Evolutionary conservation across 2,888 invertebrate species (phyloP), one percentile per base, ranked within the genome.

Genomic region (Campaea margaritaria): DNA sequence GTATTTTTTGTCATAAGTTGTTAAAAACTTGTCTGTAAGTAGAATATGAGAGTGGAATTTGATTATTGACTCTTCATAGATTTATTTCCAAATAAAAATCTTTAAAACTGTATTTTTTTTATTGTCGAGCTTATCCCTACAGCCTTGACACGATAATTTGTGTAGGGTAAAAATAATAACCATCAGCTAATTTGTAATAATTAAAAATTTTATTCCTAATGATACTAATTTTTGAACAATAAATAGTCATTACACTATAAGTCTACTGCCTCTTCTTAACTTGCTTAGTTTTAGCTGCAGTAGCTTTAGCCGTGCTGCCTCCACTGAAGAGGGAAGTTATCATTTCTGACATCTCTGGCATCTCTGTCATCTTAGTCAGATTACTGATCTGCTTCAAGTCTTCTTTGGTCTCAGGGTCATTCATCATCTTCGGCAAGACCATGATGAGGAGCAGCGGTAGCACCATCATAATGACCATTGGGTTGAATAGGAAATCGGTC

Each of bases 381-480:
- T 95, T 96, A 79, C 96, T 96, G 48, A 97, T 94, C 81, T 98
- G 98, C 87, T 99, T 97, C 93, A 98, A 95, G 89, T 98, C 98
- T 88, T 98, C 98, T 81, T 98, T 97, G 1, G 99, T 97, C 85
- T 99, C 99, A 4, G 99, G 99, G 88, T 99, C 99, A 80, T 98
- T 99, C 96, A 99, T 97, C 95, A 99, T 96, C 86, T 98, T 99
- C 0, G 99, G 99, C 75, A 99, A 87, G 64, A 99, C 93, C 95
- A 99, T 96, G 73, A 99, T 96, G 7, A 99, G 91, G 4, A 99
- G 81, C 31, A 99, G 89, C 0, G 99, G 99, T 66, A 99, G 84
- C 16, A 99, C 95, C 99, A 99, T 99, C 97, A 99, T 99, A 64
- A 99, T 93, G 5, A 99, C 97, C 99, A 99, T 99, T 1, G 99